phyloP scores from a whole-genome alignment of 2,888 invertebrate genomes.

The Stenichneumon culpator region DNA sequence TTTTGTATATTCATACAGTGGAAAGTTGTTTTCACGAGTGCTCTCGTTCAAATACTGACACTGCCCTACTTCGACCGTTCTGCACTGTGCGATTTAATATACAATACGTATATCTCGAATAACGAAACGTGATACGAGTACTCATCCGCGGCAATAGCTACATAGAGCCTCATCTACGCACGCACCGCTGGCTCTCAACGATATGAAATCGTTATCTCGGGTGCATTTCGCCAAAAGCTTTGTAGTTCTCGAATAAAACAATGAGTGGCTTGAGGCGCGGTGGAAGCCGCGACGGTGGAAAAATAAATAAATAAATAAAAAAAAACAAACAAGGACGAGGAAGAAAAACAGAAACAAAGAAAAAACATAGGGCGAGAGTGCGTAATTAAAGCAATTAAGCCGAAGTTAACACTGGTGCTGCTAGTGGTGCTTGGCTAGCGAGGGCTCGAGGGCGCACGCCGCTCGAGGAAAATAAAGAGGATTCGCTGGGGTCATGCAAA shows the following conservation, averaged over 20 bases:
- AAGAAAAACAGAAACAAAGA: slow-evolving; percentile 55
- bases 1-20: not conserved
- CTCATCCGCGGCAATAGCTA: slow-evolving; percentile 49
- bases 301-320: slow-evolving; percentile 65
- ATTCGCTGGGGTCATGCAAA: slow-evolving; percentile 70
- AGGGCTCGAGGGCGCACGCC: slow-evolving; percentile 52
- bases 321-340: slow-evolving; percentile 59
- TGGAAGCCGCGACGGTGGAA: slow-evolving; percentile 47
- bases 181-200: slow-evolving; percentile 38
- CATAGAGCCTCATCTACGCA: slow-evolving; percentile 36
- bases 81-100: slow-evolving; percentile 25
- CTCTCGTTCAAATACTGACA: slow-evolving; percentile 11
- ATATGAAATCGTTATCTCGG: slow-evolving; percentile 64
- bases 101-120: slow-evolving; percentile 37
- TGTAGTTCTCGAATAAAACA: slow-evolving; percentile 66
- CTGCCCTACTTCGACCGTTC: not conserved
- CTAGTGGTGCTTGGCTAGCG: slow-evolving; percentile 37
- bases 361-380: slow-evolving; percentile 69
- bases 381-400: slow-evolving; percentile 77
- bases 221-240: slow-evolving; percentile 58
- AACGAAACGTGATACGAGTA: slow-evolving; percentile 68
- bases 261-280: slow-evolving; percentile 54
- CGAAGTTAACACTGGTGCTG: slow-evolving; percentile 73
- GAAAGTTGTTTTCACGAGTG: slow-evolving; percentile 27
- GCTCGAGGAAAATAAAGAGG: slow-evolving; percentile 63